Conservation (phyloP, 2,888 invertebrate genomes). For the Heliconius hortense region DNA sequence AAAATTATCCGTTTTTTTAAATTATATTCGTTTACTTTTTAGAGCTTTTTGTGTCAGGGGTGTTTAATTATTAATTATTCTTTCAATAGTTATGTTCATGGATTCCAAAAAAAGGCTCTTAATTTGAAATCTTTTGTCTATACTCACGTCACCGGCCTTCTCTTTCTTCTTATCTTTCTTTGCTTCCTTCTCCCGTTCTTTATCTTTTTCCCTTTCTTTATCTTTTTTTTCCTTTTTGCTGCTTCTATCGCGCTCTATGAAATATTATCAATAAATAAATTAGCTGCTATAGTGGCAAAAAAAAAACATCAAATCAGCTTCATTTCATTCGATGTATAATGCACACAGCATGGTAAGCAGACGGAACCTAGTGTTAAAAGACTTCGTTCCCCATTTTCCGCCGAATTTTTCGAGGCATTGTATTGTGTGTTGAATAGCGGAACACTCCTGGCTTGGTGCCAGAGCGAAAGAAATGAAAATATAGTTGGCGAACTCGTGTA, state of each 20-base stretch:
- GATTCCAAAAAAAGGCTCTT: neutral
- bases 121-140: neutral
- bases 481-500: too few species aligned
- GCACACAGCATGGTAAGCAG: neutral
- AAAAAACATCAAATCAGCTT: neutral
- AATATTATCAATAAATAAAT: neutral
- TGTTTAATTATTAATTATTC: neutral
- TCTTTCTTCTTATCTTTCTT: slow-evolving; percentile 74
- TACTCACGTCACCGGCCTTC: slow-evolving; percentile 54
- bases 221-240: slow-evolving; percentile 84
- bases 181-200: slow-evolving; percentile 72
- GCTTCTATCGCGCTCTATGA: slow-evolving; percentile 71
- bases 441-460: neutral
- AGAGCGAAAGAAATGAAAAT: neutral
- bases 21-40: too few species aligned
- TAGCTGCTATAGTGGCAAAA: too few species aligned
- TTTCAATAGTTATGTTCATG: neutral
- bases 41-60: too few species aligned
- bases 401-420: neutral
- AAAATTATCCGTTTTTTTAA: too few species aligned
- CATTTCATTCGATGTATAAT: neutral
- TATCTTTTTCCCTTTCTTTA: slow-evolving; percentile 76
- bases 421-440: neutral
- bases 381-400: neutral
- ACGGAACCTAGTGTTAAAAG: neutral